Conservation (phyloP, 2,113 vertebrate genomes). For the Equus quagga region DNA sequence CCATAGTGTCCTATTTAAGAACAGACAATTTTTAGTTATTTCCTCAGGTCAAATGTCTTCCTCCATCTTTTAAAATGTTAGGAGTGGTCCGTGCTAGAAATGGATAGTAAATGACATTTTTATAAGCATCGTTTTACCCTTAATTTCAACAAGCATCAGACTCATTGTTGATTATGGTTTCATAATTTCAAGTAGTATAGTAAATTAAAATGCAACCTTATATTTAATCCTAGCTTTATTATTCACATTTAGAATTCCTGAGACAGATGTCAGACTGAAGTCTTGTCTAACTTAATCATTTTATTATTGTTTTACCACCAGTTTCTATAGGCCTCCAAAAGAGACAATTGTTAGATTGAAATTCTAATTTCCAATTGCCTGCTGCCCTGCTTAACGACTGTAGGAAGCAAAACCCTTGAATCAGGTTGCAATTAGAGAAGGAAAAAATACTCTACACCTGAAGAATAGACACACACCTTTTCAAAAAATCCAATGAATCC, state of each 20-base stretch:
- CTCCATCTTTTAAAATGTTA: not conserved
- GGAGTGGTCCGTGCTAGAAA: not conserved
- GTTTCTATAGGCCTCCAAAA: not conserved
- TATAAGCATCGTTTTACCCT: not conserved
- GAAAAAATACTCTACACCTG: not conserved
- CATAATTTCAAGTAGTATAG: not conserved
- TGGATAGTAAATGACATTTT: not conserved
- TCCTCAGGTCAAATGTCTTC: not conserved
- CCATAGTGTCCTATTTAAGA: not conserved
- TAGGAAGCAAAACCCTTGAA: not conserved
- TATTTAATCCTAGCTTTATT: not conserved
- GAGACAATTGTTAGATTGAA: not conserved
- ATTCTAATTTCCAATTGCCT: not conserved
- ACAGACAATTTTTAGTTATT: not conserved
- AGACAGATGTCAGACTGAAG: not conserved
- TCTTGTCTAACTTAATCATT: not conserved
- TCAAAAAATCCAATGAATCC: not conserved
- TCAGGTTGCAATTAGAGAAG: not conserved
- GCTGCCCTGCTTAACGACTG: not conserved
- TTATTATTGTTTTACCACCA: not conserved
- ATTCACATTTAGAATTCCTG: constrained; percentile 1
- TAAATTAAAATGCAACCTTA: constrained; percentile 18
- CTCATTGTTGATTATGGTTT: not conserved
- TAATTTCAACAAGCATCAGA: not conserved
- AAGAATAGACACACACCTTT: not conserved